phyloP scores from a whole-genome alignment of 1,140 invertebrate species.

The Drosophila pruinosa region DNA sequence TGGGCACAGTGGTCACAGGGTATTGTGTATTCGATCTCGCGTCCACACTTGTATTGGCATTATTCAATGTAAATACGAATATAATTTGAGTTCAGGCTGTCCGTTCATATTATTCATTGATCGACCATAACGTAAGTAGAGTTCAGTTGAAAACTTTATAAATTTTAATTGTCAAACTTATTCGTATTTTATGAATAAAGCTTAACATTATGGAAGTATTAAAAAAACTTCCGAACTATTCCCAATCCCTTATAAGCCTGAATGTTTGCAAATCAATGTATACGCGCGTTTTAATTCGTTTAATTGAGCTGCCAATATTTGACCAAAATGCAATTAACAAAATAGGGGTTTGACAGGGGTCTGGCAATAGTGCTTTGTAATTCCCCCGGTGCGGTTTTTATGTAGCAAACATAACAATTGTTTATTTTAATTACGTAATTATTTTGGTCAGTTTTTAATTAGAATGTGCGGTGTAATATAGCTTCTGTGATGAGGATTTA shows the following conservation, averaged over 20 bases:
- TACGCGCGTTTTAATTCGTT: slow-evolving; percentile 74
- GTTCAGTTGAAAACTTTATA: slow-evolving; percentile 43
- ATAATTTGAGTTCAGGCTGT: too few relatives aligned
- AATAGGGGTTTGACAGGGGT: slow-evolving; percentile 42
- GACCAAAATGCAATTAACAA: slow-evolving; percentile 82
- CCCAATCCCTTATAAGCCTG: background rate
- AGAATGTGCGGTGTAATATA: slow-evolving; percentile 46
- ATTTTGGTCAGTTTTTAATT: slow-evolving; percentile 64
- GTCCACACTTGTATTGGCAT: too few relatives aligned
- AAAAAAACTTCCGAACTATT: background rate
- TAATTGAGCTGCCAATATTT: slow-evolving; percentile 82
- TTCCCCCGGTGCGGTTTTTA: slow-evolving; percentile 29
- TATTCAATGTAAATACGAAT: too few relatives aligned
- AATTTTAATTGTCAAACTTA: slow-evolving; percentile 72
- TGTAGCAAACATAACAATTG: slow-evolving; percentile 50
- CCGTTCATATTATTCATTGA: too few relatives aligned
- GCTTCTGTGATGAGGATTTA: slow-evolving; percentile 29
- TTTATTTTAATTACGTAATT: slow-evolving; percentile 76
- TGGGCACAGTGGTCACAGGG: too few relatives aligned
- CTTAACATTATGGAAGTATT: background rate
- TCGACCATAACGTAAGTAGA: too few relatives aligned
- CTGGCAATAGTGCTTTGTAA: slow-evolving; percentile 4
- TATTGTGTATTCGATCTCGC: too few relatives aligned
- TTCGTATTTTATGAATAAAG: slow-evolving; percentile 4
- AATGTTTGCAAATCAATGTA: slow-evolving; percentile 37